Evolutionary conservation across 2,888 invertebrate genomes (phyloP), one percentile per base, ranked within the genome.

Genomic region (Harmothoe impar): DNA sequence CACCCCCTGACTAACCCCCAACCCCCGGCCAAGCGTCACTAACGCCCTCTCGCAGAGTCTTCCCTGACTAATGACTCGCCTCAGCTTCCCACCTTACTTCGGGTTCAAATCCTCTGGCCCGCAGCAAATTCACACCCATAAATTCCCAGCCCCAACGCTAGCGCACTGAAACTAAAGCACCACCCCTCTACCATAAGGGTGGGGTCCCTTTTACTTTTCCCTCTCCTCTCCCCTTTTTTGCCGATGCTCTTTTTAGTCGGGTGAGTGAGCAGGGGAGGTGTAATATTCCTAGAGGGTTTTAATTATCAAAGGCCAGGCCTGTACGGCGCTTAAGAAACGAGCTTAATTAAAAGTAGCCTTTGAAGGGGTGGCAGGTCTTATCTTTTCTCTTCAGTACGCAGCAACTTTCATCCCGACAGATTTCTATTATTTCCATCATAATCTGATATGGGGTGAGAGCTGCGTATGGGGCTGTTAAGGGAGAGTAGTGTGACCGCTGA

Each of bases 321-420:
- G 43, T 51, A 35, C 84, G 51, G n/a, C 51, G 84, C 84, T 84
- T 84, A 84, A 84, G 84, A 84, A 84, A 35, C 84, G 51, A 51
- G 84, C 84, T 84, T 84, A 84, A 84, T 84, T 84, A 84, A 84
- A 84, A 84, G 84, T 84, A 84, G 84, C n/a, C 84, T 84, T 84
- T 84, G 43, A 12, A 51, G 84, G 84, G n/a, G 25, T 84, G 84
- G 23, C 84, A 84, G 84, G 43, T 35, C 84, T 84, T 84, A 84
- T 84, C 84, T 84, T 84, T 84, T 84, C 84, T 25, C 84, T 84
- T 43, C 84, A 43, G 51, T 84, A 84, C 84, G 33, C 84, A 84
- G 84, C 25, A 84, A 51, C 84, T 84, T 84, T 84, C 43, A 84
- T 51, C 84, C 51, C 0, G 10, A 29, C 84, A 51, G 84, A 84